phyloP scores from a whole-genome alignment of 2,797 vertebrate species.

The Telmatherina bonti region DNA sequence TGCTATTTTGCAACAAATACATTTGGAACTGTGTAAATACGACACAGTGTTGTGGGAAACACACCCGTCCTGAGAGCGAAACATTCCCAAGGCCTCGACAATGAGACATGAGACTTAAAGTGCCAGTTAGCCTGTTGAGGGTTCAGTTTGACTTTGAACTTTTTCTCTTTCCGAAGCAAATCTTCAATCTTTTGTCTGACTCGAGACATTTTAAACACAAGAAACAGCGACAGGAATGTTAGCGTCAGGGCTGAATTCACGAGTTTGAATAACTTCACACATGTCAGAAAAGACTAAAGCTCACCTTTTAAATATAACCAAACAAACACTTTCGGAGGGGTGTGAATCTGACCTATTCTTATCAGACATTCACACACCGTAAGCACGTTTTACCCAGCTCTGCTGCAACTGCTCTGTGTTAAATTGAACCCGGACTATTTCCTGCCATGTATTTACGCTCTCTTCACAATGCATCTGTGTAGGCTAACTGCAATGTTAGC shows the following conservation, averaged over 20 bases:
- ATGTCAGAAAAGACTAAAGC: slow-evolving; percentile 27
- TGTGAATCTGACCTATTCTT: slow-evolving; percentile 34
- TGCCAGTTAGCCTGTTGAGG: neutral
- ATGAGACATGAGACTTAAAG: neutral
- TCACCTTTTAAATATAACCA: slow-evolving; percentile 23
- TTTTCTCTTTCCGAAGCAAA: neutral
- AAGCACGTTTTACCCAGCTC: neutral
- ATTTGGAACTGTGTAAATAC: slow-evolving; percentile 15
- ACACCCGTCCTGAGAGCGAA: neutral
- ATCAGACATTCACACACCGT: neutral
- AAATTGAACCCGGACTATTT: neutral
- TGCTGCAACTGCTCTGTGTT: neutral
- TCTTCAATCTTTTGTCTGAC: neutral
- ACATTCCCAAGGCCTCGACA: slow-evolving; percentile 3
- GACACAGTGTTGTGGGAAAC: slow-evolving; percentile 3
- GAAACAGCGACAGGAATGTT: slow-evolving; percentile 22
- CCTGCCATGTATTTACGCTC: neutral
- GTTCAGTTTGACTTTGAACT: neutral
- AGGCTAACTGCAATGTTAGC: neutral
- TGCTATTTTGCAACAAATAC: slow-evolving; percentile 13
- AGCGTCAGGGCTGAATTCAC: slow-evolving; percentile 1
- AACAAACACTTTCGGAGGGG: slow-evolving; percentile 27
- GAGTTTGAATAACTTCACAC: slow-evolving; percentile 45
- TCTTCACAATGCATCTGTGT: neutral
- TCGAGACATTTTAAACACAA: slow-evolving; percentile 1